These are phyloP conservation scores for Megastigmus dorsalis DNA, from an alignment of 2,888 invertebrate genomes.

Conservation along the genomic window DNA sequence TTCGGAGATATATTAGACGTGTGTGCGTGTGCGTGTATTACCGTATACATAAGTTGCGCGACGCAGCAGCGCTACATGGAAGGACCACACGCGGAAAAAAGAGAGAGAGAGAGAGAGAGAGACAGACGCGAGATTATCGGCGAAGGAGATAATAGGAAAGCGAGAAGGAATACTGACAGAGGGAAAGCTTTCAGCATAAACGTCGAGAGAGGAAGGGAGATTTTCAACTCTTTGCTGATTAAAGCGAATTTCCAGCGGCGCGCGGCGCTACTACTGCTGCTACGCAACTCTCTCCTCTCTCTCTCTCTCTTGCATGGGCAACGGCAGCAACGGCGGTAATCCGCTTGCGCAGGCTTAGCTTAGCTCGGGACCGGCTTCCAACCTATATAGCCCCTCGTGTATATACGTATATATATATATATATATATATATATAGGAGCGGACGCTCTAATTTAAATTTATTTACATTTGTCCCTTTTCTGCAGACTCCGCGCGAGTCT, in stretches of 20 bases:
- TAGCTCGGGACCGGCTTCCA: constrained; percentile 50
- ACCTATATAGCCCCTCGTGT: not conserved
- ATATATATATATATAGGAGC: too few relatives aligned
- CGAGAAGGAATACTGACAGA: not conserved
- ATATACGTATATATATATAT: too few relatives aligned
- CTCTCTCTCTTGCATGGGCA: constrained; percentile 23
- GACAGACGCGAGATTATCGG: constrained; percentile 17
- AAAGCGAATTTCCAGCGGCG: constrained; percentile 60
- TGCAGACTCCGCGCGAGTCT: constrained; percentile 27
- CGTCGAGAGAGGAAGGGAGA: constrained; percentile 38
- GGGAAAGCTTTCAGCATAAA: constrained; percentile 31
- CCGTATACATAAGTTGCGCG: constrained; percentile 7
- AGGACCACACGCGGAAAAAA: too few relatives aligned
- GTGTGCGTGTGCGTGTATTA: too few relatives aligned
- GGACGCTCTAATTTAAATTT: constrained; percentile 66
- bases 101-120: not conserved
- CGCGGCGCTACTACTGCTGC: too few relatives aligned
- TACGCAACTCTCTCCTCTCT: not conserved
- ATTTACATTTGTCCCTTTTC: constrained; percentile 68
- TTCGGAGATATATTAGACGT: not conserved
- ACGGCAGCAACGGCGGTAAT: constrained; percentile 59
- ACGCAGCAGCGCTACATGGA: too few relatives aligned
- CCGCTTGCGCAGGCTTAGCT: constrained; percentile 61
- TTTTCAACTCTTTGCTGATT: constrained; percentile 64
- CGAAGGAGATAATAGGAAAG: constrained; percentile 16